Evolutionary conservation across 2,797 vertebrate genomes (phyloP), one percentile per base, ranked within the genome.

Genomic region (Lepilemur septentrionalis): DNA sequence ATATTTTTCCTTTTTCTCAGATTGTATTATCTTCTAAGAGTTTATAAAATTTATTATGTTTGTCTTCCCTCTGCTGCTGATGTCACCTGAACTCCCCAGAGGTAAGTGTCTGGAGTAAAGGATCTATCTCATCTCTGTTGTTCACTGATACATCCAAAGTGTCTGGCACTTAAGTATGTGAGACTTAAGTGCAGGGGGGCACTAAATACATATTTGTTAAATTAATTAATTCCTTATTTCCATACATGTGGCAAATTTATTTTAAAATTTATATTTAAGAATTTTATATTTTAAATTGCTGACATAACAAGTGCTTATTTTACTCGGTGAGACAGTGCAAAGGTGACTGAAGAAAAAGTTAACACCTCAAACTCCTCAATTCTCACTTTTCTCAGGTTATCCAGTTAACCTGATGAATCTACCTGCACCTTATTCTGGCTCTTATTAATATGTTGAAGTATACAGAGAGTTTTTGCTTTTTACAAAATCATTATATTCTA

Each of bases 211-310:
- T 84, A 89, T 35, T 15, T 89, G 28, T 72, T 70, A 80, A 89
- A 79, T 50, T 48, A 95, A 70, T 61, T 57, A 63, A 89, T 52
- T 76, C 30, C 30, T 85, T 72, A 83, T n/a, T 91, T 95, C 70
- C 78, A 63, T 23, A 57, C 7, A 92, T 25, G 17, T 80, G 13
- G 59, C 38, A 84, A 89, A 25, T 35, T 18, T 79, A 43, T 52
- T 55, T 55, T 55, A 20, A 55, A 55, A 55, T 55, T 55, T 63
- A 32, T 63, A 63, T 63, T 63, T 63, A 63, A 63, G 13, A 32
- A 63, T 38, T 38, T 38, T 38, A 63, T 32, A 14, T 38, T 73
- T 50, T 88, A 91, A 84, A 76, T 20, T 43, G 5, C 38, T 59
- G 59, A 70, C 87, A 55, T 32, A 65, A 2, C 22, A 83, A 89